These are phyloP conservation scores for Cheilosia vernalis DNA, from an alignment of 2,888 invertebrate species.

Conservation along the genomic window DNA sequence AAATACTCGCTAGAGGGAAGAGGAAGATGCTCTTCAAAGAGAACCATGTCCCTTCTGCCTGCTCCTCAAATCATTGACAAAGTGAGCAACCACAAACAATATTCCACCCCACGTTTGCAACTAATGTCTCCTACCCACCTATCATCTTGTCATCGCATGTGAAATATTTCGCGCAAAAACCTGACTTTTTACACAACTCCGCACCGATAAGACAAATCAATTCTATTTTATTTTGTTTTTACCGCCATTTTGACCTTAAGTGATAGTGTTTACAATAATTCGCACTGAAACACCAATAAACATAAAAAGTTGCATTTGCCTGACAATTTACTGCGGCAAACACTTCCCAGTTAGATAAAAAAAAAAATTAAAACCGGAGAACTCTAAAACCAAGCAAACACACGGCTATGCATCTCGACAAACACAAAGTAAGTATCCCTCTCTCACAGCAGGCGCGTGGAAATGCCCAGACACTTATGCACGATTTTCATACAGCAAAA, in stretches of 20 bases:
- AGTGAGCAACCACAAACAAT: too few relatives aligned
- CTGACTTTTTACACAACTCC: background rate
- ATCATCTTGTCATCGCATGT: background rate
- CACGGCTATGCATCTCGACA: slow-evolving; percentile 28
- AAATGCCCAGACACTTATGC: slow-evolving; percentile 28
- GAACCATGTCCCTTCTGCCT: too few relatives aligned
- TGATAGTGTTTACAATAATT: slow-evolving; percentile 45
- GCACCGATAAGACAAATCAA: slow-evolving; percentile 10
- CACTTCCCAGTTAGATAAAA: slow-evolving; percentile 63
- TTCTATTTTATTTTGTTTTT: background rate
- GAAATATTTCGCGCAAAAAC: background rate
- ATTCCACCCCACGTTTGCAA: too few relatives aligned
- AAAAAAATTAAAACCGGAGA: background rate
- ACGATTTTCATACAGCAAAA: slow-evolving; percentile 45
- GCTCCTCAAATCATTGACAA: too few relatives aligned
- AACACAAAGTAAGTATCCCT: background rate
- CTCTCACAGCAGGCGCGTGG: too few relatives aligned
- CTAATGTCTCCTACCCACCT: too few relatives aligned
- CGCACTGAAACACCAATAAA: slow-evolving; percentile 33
- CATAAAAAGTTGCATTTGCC: slow-evolving; percentile 51
- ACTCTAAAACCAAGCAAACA: background rate
- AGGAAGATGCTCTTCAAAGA: too few relatives aligned
- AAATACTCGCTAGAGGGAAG: too few relatives aligned
- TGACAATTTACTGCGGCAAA: slow-evolving; percentile 28
- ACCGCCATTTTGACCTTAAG: slow-evolving; percentile 44